phyloP scores from a whole-genome alignment of 2,888 invertebrate genomes.

The Colostygia pectinataria region DNA sequence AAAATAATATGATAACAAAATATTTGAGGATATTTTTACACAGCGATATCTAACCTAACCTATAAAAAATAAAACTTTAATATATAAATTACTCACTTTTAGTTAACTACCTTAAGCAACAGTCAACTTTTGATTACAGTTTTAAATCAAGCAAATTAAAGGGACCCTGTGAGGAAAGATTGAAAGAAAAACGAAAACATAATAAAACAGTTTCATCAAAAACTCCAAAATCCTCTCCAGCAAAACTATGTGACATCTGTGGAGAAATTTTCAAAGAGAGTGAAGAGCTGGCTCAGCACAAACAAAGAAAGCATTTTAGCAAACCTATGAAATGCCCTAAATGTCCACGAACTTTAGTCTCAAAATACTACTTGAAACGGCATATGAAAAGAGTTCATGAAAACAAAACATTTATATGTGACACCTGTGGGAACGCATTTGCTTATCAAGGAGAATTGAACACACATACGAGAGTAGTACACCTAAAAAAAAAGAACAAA shows the following conservation, averaged over 20 bases:
- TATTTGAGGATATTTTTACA: no score
- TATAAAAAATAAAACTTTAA: no score
- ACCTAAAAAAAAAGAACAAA: slow-evolving; percentile 51
- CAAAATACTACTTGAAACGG: not conserved
- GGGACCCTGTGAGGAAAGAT: not conserved
- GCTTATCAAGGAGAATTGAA: slow-evolving; percentile 62
- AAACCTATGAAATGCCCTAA: not conserved
- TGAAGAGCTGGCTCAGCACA: not conserved
- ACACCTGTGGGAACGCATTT: slow-evolving; percentile 61
- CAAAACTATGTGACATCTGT: slow-evolving; percentile 30
- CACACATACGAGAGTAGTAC: slow-evolving; percentile 60
- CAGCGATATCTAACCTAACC: no score
- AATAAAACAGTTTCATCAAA: no score
- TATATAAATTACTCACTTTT: no score
- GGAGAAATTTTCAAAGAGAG: not conserved
- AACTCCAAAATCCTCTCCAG: not conserved
- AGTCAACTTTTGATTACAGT: slow-evolving; percentile 43
- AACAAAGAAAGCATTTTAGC: not conserved
- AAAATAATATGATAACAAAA: no score
- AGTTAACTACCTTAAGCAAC: no score
- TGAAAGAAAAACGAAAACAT: slow-evolving; percentile 26
- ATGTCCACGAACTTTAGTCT: not conserved
- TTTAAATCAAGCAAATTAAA: slow-evolving; percentile 39
- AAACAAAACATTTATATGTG: slow-evolving; percentile 63
- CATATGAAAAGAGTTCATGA: not conserved